Evolutionary conservation across 1,140 invertebrate species (phyloP), one percentile per base, ranked within the genome.

Genomic region (Drosophila kepulauana): DNA sequence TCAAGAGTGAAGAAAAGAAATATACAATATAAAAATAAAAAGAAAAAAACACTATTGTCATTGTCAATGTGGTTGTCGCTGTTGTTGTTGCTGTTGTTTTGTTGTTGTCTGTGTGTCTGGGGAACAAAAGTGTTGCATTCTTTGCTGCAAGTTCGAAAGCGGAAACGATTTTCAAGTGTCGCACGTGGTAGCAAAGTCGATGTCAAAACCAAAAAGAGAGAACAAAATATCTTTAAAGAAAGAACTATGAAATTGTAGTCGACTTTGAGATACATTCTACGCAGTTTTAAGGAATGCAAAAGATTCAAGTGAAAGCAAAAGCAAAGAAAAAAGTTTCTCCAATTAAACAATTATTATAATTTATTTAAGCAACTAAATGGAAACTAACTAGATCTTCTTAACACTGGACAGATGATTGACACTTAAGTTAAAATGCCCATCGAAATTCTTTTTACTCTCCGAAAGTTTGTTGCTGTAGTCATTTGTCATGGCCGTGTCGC

Each of bases 381-480:
- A 3, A 25, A 25, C 3, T 25, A 25, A 25, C 20, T 25, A 25
- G 20, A 25, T 25, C 20, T 25, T 25, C 20, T 25, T 25, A 25
- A 25, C 20, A 25, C 20, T 25, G 3, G 20, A 25, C 20, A 25
- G 3, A 25, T 25, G 20, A 25, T 25, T 25, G 20, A 25, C 20
- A 25, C 20, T 25, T 25, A 25, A 25, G 3, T 25, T 25, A 25
- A 25, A 38, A 38, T 38, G 35, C 35, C 35, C 35, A 10, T 25
- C 10, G 11, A 45, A 54, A 65, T 38, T 3, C 45, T n/a, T 35
- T 49, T 38, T n/a, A 15, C 30, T 28, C 20, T 64, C n/a, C 20
- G 16, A 30, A 77, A 88, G 84, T 88, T 89, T 88, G 85, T 88
- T 65, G 86, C 78, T 79, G 71, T 76, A 89, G 85, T 88, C 85